Base-by-base conservation (phyloP, 2,113 vertebrate genomes). In the Lonchura striata region DNA sequence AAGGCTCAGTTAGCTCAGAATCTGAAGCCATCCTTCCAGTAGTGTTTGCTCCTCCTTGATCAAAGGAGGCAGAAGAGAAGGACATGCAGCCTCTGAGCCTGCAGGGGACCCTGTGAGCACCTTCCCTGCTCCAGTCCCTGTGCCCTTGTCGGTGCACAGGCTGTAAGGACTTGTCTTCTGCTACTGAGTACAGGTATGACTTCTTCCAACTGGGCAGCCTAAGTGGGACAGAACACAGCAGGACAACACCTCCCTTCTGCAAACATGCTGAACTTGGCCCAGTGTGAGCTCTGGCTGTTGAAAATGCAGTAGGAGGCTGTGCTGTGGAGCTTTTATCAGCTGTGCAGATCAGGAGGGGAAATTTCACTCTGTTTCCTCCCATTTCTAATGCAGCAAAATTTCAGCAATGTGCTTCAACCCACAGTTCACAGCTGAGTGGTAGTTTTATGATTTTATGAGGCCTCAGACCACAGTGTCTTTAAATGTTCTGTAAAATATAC, bases 381-480 rank as follows among this genome's bases (percentile, higher is more conserved):
- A 33, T 90, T 95, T 92, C 75, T 41, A 82, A 86, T 83, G 77
- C 61, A 95, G 90, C 90, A 96, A 68, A 96, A 92, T 97, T 97
- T 98, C 83, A 96, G 95, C 75, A 71, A 77, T 80, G 82, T 88
- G 86, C 91, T 97, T 95, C 95, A 94, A 82, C 77, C 85, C 20
- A 14, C 89, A 63, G 70, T 59, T 90, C 59, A 53, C 46, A 81
- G 41, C 88, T 95, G 91, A 97, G 94, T 86, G 80, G 82, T 95
- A 95, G 88, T 86, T 85, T 83, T 85, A 92, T 84, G 92, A 87
- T 95, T 96, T 94, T 82, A 94, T 94, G 94, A 97, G 74, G 88
- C 87, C 91, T 96, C 81, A 78, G 93, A 94, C 94, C 95, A 95
- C 94, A 96, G 90, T 87, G 92, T 95, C 86, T 96, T 97, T 97